Base-by-base conservation (phyloP, 30 jellyfish, hydroid and myxozoan species). In the Hydra vulgaris region DNA sequence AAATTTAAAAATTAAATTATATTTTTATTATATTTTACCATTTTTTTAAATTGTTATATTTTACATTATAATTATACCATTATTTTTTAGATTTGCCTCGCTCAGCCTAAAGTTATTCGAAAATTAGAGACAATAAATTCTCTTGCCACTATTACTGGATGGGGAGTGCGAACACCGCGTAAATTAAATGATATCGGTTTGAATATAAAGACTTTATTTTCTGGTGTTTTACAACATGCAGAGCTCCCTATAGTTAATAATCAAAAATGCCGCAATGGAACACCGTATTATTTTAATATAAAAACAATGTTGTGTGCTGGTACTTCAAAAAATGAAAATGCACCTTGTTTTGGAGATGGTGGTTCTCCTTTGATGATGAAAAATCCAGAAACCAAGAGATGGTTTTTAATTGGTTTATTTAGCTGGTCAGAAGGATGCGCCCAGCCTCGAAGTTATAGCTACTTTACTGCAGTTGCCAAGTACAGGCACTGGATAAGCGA, bases 381-480 rank as follows among this genome's bases (percentile, higher is more conserved):
- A 70, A 94, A 90, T 53, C 94, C 97, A 21, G 81, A n/a, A 17
- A 27, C 95, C 12, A 73, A 61, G 18, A 71, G 86, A 27, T 90
- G 97, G 97, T 89, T 86, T 25, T 76, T 90, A 23, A 68, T 85
- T 25, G 97, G 97, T 15, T 74, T 90, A 23, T 86, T 74, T 84
- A 90, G 97, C 75, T 90, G 97, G 97, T 80, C 96, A 40, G 95
- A 86, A 23, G 95, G 95, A 7, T 90, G 97, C 80, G 94, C 90
- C 52, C 86, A 81, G 21, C 85, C 78, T 69, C 81, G 78, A 66
- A 85, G 78, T 69, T 90, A 61, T 86, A 90, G 95, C 71, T 86
- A 85, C 82, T 90, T 25, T 76, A 90, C 97, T 1, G 84, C 94
- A 15, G 94, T 90, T 19, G 90, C 94, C 0, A 90, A 83, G 71